Conservation (phyloP, 2,797 vertebrate species). For the Anguilla marmorata region DNA sequence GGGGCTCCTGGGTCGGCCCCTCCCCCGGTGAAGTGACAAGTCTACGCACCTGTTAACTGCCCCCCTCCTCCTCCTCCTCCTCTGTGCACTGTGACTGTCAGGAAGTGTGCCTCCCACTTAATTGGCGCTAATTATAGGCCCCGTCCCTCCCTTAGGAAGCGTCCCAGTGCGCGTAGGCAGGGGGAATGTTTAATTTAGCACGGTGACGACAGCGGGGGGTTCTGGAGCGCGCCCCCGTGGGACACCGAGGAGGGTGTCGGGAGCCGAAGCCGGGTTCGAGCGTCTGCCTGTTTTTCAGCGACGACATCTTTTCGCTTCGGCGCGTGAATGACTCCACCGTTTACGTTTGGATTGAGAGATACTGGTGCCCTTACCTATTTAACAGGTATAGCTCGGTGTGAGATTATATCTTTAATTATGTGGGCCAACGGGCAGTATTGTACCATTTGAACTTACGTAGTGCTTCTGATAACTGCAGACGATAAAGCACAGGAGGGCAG, state of each 20-base stretch:
- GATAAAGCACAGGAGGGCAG: background rate
- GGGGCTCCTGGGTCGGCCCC: background rate
- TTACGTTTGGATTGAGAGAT: background rate
- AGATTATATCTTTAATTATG: background rate
- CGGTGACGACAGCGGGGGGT: background rate
- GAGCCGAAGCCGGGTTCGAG: background rate
- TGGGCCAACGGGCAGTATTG: background rate
- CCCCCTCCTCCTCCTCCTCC: background rate
- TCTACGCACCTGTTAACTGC: background rate
- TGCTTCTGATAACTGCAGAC: background rate
- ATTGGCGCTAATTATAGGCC: constrained; percentile 30
- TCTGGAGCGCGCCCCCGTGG: background rate
- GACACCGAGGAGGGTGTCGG: background rate
- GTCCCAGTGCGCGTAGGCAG: constrained; percentile 9
- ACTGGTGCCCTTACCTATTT: background rate
- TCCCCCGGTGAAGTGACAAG: background rate
- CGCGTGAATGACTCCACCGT: background rate
- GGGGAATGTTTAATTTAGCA: constrained; percentile 22
- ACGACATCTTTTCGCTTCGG: background rate
- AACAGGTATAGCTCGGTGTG: background rate
- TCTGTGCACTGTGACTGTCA: background rate
- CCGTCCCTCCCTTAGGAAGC: constrained; percentile 17
- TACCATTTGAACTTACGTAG: background rate
- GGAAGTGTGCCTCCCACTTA: constrained; percentile 22
- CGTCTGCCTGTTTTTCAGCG: background rate